Evolutionary conservation across 2,797 vertebrate species (phyloP), one percentile per base, ranked within the genome.

Genomic region (Simalia tracyae): DNA sequence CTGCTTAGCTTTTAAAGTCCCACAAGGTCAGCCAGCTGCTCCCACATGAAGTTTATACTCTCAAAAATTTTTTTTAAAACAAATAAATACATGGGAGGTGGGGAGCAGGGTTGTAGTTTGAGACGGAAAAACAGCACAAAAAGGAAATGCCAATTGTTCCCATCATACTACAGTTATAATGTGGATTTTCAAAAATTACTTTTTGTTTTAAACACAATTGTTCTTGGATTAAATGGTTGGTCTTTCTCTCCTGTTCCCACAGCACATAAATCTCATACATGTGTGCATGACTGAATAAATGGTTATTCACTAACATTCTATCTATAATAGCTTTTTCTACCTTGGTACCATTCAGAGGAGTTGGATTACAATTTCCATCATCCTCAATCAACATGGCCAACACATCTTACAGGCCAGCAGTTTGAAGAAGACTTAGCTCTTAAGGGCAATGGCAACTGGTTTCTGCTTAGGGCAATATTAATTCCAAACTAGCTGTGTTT

Each of bases 381-480:
- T 31, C 19, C 10, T 19, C 42, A 81, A 24, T 31, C 17, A 0
- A 0, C n/a, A n/a, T 15, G 15, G 85, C 26, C 28, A 86, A 86
- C 28, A 19, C 56, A 86, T 64, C 4, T 22, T 72, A 24, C 36
- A 68, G 54, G n/a, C 66, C 68, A 12, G 54, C 28, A 24, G 72
- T 72, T 59, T 72, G 64, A 54, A 31, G 50, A 72, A 89, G 54
- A 12, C 3, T 12, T 54, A 81, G 9, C 42, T 24, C 19, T 81
- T 31, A 36, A n/a, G 17, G 11, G 7, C 6, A 68, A 61, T 61
- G 57, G 15, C 31, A 91, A 84, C 19, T 56, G 59, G 54, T 84
- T 72, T 63, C 68, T 92, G 59, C 60, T 89, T n/a, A 86, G 19
- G 14, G 76, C 50, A 88, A 31, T 36, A 86, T 31, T 86, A 90